Evolutionary conservation across 92 coral and sea anemone species (phyloP).

Genomic region (Actinostola sp.): DNA sequence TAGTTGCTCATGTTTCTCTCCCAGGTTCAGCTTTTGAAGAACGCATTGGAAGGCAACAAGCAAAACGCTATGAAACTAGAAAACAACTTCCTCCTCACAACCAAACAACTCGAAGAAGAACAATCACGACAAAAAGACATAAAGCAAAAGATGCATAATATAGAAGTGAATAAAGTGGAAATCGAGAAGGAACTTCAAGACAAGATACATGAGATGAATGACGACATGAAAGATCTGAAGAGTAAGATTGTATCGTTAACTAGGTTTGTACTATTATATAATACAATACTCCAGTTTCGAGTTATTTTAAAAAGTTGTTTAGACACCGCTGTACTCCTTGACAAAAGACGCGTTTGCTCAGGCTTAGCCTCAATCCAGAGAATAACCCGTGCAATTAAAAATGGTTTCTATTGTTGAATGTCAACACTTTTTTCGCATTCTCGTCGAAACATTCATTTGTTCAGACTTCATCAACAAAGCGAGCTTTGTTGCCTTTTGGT

Average conservation of each 20-base stretch:
- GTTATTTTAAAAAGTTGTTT: too few relatives aligned
- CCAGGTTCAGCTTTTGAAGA: constrained; percentile 81
- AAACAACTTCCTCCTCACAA: constrained; percentile 79
- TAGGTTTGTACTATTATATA: constrained; percentile 69
- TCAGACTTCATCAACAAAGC: too few relatives aligned
- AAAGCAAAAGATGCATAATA: constrained; percentile 68
- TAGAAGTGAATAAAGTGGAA: constrained; percentile 60
- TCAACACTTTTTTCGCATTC: too few relatives aligned
- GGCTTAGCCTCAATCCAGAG: too few relatives aligned
- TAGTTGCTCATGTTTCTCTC: neutral
- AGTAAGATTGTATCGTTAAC: constrained; percentile 71
- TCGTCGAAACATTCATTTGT: too few relatives aligned
- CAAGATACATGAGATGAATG: constrained; percentile 59
- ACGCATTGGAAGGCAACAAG: constrained; percentile 80
- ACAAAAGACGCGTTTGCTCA: too few relatives aligned
- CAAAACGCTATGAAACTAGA: constrained; percentile 80
- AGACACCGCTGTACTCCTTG: too few relatives aligned
- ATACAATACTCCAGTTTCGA: too few relatives aligned
- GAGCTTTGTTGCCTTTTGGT: too few relatives aligned
- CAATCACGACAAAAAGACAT: constrained; percentile 71
- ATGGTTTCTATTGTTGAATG: too few relatives aligned
- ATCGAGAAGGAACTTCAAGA: constrained; percentile 55
- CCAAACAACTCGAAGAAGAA: constrained; percentile 82
- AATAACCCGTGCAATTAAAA: too few relatives aligned
- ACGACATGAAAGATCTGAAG: constrained; percentile 79